Evolutionary conservation across 2,888 invertebrate species (phyloP), one percentile per base, ranked within the genome.

Genomic region (Meghimatium bilineatum): DNA sequence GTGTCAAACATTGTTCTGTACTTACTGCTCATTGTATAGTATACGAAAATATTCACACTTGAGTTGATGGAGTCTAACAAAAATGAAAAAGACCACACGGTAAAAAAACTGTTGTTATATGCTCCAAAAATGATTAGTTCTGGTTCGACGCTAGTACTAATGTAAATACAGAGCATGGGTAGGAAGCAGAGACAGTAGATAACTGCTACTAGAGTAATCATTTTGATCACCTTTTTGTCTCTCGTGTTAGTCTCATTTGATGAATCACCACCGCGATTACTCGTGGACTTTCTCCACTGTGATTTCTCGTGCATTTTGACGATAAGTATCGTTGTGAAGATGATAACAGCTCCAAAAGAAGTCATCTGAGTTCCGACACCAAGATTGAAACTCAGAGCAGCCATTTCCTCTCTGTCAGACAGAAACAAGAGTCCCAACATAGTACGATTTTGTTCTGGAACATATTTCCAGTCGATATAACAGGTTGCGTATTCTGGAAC

Each of bases 361-460:
- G 2, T 20, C 23, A 56, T 56, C 56, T 56, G 56, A 56, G 23
- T 23, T 56, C 63, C n/a, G 5, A 12, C 63, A 66, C 29, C 29
- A 29, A 26, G 8, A 66, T 29, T 17, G 29, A 26, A 29, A 29
- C n/a, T 17, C 2, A 66, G 29, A 66, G 63, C 8, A 29, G 10
- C n/a, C n/a, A 66, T 26, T 29, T 79, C 12, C 20, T 60, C 60
- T 66, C 60, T 74, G 44, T 67, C 67, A 14, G 52, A 26, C 8
- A 52, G 80, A 49, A 67, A 77, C 3, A 72, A 10, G 10, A 71
- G 60, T 12, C 82, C 81, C 29, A 82, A 44, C 75, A 82, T 82
- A 5, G 81, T 38, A 12, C 38, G 32, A 49, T 82, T 82, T 2
- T 14, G 12, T 1, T 38, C 10, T 2, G 63, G 66, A 34, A 38